Evolutionary conservation across 2,797 vertebrate species (phyloP).

Genomic region (Lacerta bilineata): DNA sequence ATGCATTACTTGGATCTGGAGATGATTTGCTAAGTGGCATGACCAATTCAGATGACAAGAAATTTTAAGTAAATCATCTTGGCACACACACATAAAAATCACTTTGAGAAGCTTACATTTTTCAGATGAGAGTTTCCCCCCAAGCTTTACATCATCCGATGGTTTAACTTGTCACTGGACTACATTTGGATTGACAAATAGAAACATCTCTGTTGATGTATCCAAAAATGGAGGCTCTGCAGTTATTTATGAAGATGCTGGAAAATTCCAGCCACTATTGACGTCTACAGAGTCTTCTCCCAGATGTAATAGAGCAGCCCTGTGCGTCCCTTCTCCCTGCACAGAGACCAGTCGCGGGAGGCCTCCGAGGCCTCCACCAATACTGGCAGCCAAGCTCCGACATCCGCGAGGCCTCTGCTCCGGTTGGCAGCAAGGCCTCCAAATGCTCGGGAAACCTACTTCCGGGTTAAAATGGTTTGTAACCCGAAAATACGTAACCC

Average conservation of each 20-base stretch:
- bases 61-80: neutral
- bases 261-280: slow-evolving; percentile 13
- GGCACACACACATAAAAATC: accelerated
- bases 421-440: too few relatives aligned
- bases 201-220: neutral
- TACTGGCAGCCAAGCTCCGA: too few relatives aligned
- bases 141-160: slow-evolving; percentile 2
- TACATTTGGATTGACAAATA: neutral
- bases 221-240: slow-evolving; percentile 17
- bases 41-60: slow-evolving; percentile 9
- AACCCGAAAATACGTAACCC: too few relatives aligned
- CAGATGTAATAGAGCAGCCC: neutral
- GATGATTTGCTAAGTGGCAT: slow-evolving; percentile 1
- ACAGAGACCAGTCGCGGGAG: too few relatives aligned
- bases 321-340: too few relatives aligned
- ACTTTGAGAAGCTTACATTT: neutral
- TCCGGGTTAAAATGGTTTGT: too few relatives aligned
- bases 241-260: neutral
- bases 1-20: neutral
- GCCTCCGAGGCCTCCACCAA: too few relatives aligned
- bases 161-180: neutral
- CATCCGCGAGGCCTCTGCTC: too few relatives aligned
- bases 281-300: neutral
- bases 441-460: too few relatives aligned
- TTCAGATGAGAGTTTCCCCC: neutral